These are phyloP conservation scores for Pseudomyrmex dendroicus DNA, from an alignment of 1,140 invertebrate genomes.

Conservation along the genomic window DNA sequence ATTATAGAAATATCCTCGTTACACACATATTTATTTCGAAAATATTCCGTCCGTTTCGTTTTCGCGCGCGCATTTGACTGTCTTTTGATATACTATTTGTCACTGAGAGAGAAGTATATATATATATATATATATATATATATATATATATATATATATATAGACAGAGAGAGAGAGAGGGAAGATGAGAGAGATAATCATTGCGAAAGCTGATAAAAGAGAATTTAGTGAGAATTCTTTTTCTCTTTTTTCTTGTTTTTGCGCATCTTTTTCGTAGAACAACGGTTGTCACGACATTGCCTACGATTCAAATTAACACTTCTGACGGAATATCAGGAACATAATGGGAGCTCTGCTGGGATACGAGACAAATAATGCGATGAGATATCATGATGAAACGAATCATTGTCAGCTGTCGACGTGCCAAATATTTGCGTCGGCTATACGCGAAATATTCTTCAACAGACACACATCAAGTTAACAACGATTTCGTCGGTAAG, in stretches of 20 bases:
- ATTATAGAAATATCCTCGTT: neutral
- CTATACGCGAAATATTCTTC: slow-evolving; percentile 6
- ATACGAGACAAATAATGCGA: slow-evolving; percentile 46
- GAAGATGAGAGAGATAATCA: too few relatives aligned
- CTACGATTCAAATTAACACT: slow-evolving; percentile 4
- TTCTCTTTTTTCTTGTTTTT: neutral
- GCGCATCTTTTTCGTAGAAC: neutral
- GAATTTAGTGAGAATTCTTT: slow-evolving; percentile 11
- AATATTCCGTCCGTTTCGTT: too few relatives aligned
- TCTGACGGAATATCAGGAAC: slow-evolving; percentile 32
- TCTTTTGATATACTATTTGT: too few relatives aligned
- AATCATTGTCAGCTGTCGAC: slow-evolving; percentile 42
- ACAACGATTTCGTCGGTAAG: neutral
- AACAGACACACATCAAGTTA: slow-evolving; percentile 30
- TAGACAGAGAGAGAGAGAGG: too few relatives aligned
- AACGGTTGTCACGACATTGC: neutral
- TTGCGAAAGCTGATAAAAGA: neutral
- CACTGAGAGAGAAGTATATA: too few relatives aligned
- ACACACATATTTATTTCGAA: neutral
- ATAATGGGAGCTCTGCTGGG: slow-evolving; percentile 16
- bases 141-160: too few relatives aligned
- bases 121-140: neutral
- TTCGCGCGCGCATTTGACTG: too few relatives aligned
- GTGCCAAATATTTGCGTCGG: slow-evolving; percentile 10
- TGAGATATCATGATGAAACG: slow-evolving; percentile 41